phyloP scores from a whole-genome alignment of 2,797 vertebrate species.

The Melanotaenia nigrans region DNA sequence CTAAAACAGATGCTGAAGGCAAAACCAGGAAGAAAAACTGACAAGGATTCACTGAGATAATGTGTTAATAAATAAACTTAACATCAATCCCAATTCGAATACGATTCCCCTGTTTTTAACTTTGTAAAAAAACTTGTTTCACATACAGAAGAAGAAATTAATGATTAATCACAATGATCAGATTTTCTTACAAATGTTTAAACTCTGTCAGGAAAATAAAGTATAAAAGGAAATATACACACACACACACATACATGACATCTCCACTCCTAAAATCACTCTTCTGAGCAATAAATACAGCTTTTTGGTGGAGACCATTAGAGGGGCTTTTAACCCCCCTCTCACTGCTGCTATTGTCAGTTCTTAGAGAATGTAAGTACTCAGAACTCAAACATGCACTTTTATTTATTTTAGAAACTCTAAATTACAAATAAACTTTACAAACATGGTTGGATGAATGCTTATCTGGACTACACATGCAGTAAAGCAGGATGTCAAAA shows the following conservation, averaged over 20 bases:
- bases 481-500: not conserved
- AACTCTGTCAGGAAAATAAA: not conserved
- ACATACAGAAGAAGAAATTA: not conserved
- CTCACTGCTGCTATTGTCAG: no score
- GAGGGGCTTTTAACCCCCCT: no score
- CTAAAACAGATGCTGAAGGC: not conserved
- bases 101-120: not conserved
- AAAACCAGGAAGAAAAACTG: not conserved
- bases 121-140: not conserved
- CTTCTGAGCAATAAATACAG: no score
- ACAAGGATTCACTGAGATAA: not conserved
- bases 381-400: no score
- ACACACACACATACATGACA: no score
- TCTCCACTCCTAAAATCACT: no score
- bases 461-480: not conserved
- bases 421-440: no score
- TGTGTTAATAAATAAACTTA: not conserved
- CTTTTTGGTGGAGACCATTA: no score
- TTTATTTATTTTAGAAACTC: no score
- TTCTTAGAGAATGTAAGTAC: no score
- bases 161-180: not conserved
- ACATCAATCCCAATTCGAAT: not conserved
- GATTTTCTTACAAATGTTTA: not conserved
- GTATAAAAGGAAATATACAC: no score
- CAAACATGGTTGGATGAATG: not conserved